A percentile compares a stretch with the other conserved stretches of the same genome.
phyloP scores from a whole-genome alignment of 92 coral and sea anemone genomes.

The Hydrozoanthus gracilis region DNA sequence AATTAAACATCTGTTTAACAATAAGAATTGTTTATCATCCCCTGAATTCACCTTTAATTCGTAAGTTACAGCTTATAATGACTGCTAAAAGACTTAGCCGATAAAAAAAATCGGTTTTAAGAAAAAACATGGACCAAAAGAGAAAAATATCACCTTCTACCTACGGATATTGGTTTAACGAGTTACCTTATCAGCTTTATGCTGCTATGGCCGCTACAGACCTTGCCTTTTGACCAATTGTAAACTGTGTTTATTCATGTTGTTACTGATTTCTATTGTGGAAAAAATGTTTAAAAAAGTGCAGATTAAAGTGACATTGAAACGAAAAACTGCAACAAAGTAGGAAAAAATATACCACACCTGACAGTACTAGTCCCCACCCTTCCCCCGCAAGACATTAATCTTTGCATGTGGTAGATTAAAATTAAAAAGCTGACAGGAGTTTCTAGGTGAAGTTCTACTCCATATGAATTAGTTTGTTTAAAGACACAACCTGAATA shows the following conservation, averaged over 20 bases:
- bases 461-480: not conserved
- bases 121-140: not conserved
- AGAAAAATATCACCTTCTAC: not conserved
- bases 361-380: not conserved
- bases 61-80: not conserved
- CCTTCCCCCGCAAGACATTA: not conserved
- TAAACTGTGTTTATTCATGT: not conserved
- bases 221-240: not conserved
- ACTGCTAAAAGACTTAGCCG: not conserved
- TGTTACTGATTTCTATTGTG: not conserved
- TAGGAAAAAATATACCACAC: not conserved
- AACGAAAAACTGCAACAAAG: not conserved
- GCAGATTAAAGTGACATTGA: not conserved
- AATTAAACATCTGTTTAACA: not conserved
- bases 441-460: not conserved
- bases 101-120: not conserved
- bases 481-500: not conserved
- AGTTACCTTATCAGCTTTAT: not conserved
- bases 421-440: not conserved
- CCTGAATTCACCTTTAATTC: not conserved
- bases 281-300: not conserved
- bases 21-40: not conserved
- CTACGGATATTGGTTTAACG: not conserved
- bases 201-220: not conserved
- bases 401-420: not conserved